These are phyloP conservation scores for Patella caerulea DNA, from an alignment of 2,888 invertebrate species.

Conservation along the genomic window DNA sequence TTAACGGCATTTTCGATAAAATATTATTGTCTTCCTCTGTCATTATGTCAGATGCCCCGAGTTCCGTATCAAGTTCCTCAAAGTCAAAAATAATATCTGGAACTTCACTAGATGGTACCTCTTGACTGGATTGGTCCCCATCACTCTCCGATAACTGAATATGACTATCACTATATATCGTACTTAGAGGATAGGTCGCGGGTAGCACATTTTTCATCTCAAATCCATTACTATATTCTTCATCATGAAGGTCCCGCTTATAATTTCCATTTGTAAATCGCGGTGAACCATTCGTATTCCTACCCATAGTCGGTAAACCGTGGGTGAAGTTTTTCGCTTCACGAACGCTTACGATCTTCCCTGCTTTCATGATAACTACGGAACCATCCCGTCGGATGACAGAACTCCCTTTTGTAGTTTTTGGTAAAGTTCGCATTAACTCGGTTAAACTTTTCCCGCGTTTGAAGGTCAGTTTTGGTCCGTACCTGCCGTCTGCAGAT, in stretches of 20 bases:
- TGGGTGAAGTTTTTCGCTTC: slow-evolving; percentile 34
- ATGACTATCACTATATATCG: neutral
- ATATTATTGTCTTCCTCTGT: slow-evolving; percentile 29
- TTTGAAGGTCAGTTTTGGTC: slow-evolving; percentile 14
- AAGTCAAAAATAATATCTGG: neutral
- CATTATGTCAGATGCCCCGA: slow-evolving; percentile 24
- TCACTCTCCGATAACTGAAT: slow-evolving; percentile 26
- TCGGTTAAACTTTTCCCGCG: slow-evolving; percentile 34
- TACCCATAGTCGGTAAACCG: slow-evolving; percentile 23
- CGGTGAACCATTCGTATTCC: slow-evolving; percentile 36
- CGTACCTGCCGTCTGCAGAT: slow-evolving; percentile 3
- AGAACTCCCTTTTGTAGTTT: slow-evolving; percentile 43
- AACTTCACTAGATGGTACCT: neutral
- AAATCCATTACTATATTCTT: slow-evolving; percentile 10
- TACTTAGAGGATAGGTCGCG: slow-evolving; percentile 18
- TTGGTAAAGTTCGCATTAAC: slow-evolving; percentile 31
- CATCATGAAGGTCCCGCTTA: neutral
- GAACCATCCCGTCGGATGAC: slow-evolving; percentile 58
- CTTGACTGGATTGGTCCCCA: neutral
- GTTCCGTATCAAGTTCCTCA: neutral
- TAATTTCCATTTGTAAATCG: slow-evolving; percentile 16
- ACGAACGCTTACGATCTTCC: slow-evolving; percentile 60
- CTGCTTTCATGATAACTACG: slow-evolving; percentile 59
- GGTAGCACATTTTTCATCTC: slow-evolving; percentile 18
- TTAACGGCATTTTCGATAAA: slow-evolving; percentile 27